A percentile compares a stretch with the other conserved stretches of the same genome.
Evolutionary conservation across 1,140 invertebrate genomes (phyloP).

Genomic region (Tenebrio molitor): DNA sequence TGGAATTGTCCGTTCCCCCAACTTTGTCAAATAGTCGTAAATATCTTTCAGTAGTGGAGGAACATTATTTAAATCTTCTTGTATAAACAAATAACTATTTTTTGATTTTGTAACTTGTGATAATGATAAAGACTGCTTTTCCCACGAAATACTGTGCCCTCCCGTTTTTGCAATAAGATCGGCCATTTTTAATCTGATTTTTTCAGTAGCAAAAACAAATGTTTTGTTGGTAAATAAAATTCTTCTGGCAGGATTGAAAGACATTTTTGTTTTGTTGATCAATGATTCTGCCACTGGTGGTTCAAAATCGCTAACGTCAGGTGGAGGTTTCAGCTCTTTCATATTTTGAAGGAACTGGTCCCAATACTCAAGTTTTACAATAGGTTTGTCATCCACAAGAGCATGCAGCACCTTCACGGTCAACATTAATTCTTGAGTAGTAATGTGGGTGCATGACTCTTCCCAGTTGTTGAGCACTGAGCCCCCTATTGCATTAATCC

Average conservation of each 20-base stretch:
- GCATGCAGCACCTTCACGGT: constrained; percentile 39
- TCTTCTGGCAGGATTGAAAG: background rate
- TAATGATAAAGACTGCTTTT: too few relatives aligned
- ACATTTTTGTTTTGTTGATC: constrained; percentile 7
- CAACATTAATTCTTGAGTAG: constrained; percentile 20
- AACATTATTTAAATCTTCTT: background rate
- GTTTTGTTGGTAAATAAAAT: constrained; percentile 38
- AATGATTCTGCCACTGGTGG: constrained; percentile 28
- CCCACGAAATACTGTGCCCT: too few relatives aligned
- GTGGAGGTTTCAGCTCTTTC: constrained; percentile 11
- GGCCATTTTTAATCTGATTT: constrained; percentile 11
- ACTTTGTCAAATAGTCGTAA: constrained; percentile 44
- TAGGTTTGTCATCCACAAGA: constrained; percentile 35
- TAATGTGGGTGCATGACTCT: constrained; percentile 18
- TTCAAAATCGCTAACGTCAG: constrained; percentile 24
- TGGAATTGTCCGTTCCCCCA: constrained; percentile 64
- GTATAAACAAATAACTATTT: constrained; percentile 36
- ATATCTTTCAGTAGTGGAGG: constrained; percentile 29
- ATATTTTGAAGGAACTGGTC: constrained; percentile 1
- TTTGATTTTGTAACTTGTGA: too few relatives aligned
- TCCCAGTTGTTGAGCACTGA: constrained; percentile 5
- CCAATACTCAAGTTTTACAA: constrained; percentile 36
- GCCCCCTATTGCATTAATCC: constrained; percentile 10
- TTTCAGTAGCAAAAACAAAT: constrained; percentile 29
- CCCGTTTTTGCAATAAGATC: constrained; percentile 21